Evolutionary conservation across 2,797 vertebrate species (phyloP), one percentile per base, ranked within the genome.

Genomic region (Gorsachius magnificus): DNA sequence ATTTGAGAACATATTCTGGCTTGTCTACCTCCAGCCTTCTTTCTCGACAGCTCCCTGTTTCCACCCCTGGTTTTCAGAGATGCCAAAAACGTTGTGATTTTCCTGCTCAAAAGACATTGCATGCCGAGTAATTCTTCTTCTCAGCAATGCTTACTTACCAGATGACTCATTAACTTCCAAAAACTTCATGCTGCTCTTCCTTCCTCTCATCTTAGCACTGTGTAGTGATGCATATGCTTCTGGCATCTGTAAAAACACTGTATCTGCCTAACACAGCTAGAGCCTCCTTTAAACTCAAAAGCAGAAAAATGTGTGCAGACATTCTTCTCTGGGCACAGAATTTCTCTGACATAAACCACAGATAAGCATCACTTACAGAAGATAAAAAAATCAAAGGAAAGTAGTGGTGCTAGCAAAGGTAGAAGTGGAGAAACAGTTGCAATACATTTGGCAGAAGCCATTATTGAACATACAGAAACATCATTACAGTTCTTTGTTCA

Each of bases 131-230:
- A 57, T 91, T 90, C 53, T 88, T 81, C 53, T 90, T 72, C 75
- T 89, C 57, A 54, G 69, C 92, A 75, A 41, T 75, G 41, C 60
- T 92, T 87, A 22, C 78, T 96, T 95, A 94, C 87, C 66, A 77
- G 83, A 92, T 96, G 95, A 93, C 84, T 96, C 94, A 93, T 58
- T 74, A 91, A 88, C 93, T 93, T 92, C 81, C 71, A 60, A 83
- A 83, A 92, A 82, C 78, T 93, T 94, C 92, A 85, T 83, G 91
- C 89, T 91, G 82, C 76, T 96, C 84, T 93, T 95, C 83, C 79
- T 96, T 96, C 86, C 75, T 95, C 87, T 94, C 84, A 89, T 94
- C 84, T 93, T 71, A 48, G 5, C 16, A 1, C 87, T 94, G 61
- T 6, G 41, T 90, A 85, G 68, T 71, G 83, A 83, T 87, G 78